These are phyloP conservation scores for sheep (Ovis aries) DNA, from an alignment of 2,113 vertebrate genomes.

Conservation along the genomic window ARS-UI_Ramb_v3.0 NC_056061.1:83314501-83315000, in stretches of 20 bases:
- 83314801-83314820: not conserved
- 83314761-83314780: not conserved
- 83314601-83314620: too few species aligned
- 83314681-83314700: not conserved
- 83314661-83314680: not conserved
- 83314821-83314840: not conserved
- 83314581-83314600: too few species aligned
- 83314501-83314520: too few species aligned
- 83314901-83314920: not conserved
- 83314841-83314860: not conserved
- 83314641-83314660: not conserved
- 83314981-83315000: not conserved
- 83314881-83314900: not conserved
- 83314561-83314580: too few species aligned
- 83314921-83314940: not conserved
- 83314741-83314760: not conserved
- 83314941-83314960: not conserved
- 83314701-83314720: not conserved
- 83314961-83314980: not conserved
- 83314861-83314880: not conserved
- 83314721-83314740: not conserved
- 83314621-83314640: too few species aligned
- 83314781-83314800: not conserved
- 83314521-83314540: too few species aligned
- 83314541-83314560: too few species aligned